These are phyloP conservation scores for Xenopus petersii DNA, from an alignment of 2,797 vertebrate genomes.

Conservation along the genomic window DNA sequence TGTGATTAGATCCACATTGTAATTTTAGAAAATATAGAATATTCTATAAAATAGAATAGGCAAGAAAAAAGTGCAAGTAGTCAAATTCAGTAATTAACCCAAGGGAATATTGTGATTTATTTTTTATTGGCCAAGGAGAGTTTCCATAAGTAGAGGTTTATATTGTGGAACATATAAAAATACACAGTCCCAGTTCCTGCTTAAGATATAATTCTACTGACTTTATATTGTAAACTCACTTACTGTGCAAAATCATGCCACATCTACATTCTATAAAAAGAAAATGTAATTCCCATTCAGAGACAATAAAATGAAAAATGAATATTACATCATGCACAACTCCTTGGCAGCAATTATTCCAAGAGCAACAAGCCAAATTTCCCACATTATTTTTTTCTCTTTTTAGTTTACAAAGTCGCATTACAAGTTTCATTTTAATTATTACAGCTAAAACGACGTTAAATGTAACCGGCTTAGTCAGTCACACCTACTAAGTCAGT, in stretches of 20 bases:
- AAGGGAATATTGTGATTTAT: not conserved
- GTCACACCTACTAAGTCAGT: too few relatives aligned
- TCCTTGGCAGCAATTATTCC: constrained; percentile 27
- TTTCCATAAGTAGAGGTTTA: constrained; percentile 5
- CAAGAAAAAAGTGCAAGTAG: not conserved
- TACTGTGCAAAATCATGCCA: constrained; percentile 52
- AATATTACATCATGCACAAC: constrained; percentile 40
- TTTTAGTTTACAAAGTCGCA: not conserved
- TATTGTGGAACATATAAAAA: constrained; percentile 7
- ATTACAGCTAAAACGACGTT: not conserved
- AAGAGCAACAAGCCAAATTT: constrained; percentile 5
- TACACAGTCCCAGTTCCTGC: not conserved
- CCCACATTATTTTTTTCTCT: constrained; percentile 8
- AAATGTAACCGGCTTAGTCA: too few relatives aligned
- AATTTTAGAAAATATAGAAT: not conserved
- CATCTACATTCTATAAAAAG: constrained; percentile 56
- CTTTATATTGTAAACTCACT: constrained; percentile 2
- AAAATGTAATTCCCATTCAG: constrained; percentile 61
- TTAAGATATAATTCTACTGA: not conserved
- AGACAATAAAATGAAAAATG: constrained; percentile 61
- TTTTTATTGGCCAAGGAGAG: not conserved
- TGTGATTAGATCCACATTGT: not conserved
- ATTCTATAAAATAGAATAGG: not conserved
- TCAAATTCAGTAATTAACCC: not conserved
- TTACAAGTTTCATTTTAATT: not conserved